Conservation (phyloP, 2,113 vertebrate genomes). For the Rhinopithecus roxellana region DNA sequence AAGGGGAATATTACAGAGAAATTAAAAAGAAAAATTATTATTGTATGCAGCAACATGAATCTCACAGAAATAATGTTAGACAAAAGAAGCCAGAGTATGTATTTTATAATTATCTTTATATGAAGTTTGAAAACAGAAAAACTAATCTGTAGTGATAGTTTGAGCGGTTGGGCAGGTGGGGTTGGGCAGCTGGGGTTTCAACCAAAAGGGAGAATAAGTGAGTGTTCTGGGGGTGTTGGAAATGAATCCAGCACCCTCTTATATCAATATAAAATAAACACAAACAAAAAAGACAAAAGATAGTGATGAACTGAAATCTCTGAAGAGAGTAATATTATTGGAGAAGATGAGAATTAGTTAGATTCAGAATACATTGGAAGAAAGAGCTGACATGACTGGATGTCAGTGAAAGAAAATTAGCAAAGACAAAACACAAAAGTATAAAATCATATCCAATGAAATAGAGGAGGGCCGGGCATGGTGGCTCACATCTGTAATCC, state of each 20-base stretch:
- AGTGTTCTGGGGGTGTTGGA: not conserved
- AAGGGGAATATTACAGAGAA: not conserved
- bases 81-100: not conserved
- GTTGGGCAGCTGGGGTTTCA: not conserved
- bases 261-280: not conserved
- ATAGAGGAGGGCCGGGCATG: no score
- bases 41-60: not conserved
- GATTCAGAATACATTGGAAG: not conserved
- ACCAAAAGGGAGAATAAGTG: not conserved
- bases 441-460: not conserved
- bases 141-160: not conserved
- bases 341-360: not conserved
- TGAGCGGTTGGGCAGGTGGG: not conserved
- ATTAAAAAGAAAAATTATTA: not conserved
- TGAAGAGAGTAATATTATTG: not conserved
- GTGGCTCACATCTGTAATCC: no score
- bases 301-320: not conserved
- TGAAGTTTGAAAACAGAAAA: conserved; percentile 7
- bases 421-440: not conserved
- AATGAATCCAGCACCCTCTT: not conserved
- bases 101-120: not conserved
- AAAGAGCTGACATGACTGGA: not conserved
- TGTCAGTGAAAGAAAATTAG: not conserved
- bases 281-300: not conserved
- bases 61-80: not conserved